Evolutionary conservation across 2,113 vertebrate species (phyloP), one percentile per base, ranked within the genome.

Genomic region (Phylloscopus trochiloides): DNA sequence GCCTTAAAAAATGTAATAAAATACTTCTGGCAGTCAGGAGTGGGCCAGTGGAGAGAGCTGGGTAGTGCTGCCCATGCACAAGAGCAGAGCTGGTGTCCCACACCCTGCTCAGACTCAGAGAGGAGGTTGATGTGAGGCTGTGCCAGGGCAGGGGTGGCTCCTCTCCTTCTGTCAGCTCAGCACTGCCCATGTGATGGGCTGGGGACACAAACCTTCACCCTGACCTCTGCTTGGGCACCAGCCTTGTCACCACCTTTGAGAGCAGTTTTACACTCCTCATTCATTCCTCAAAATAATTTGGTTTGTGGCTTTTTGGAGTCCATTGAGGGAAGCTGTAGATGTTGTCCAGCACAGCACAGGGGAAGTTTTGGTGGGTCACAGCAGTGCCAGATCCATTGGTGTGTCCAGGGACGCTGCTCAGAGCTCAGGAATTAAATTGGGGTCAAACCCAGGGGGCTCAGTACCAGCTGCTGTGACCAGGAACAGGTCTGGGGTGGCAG

Each of bases 11-110:
- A 72, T 18, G 36, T 2, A 57, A 50, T 14, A 4, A n/a, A 50
- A 14, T 1, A 4, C 2, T 12, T n/a, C 17, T 80, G 74, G 58
- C 36, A 16, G 25, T 15, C 32, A 58, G 70, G 43, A 67, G 40
- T 1, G 21, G 19, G 1, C 0, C 45, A 19, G 38, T 1, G 11
- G 17, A 31, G 75, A 24, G 75, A 13, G 3, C 13, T 6, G 10
- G 80, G 70, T 55, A 42, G 32, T 1, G 9, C 34, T 76, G 78
- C 47, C 62, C 12, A 1, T 45, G 78, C 47, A 42, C 18, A 10
- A 2, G n/a, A 9, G 76, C 32, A 47, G 40, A 51, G 73, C 51
- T 47, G 73, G 29, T 1, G 17, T 40, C 68, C 62, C 29, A 9
- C 65, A 55, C 10, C 70, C 74, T 28, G 68, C 77, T 25, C 15